Conservation (phyloP, 2,888 invertebrate species). For the Dione juno region DNA sequence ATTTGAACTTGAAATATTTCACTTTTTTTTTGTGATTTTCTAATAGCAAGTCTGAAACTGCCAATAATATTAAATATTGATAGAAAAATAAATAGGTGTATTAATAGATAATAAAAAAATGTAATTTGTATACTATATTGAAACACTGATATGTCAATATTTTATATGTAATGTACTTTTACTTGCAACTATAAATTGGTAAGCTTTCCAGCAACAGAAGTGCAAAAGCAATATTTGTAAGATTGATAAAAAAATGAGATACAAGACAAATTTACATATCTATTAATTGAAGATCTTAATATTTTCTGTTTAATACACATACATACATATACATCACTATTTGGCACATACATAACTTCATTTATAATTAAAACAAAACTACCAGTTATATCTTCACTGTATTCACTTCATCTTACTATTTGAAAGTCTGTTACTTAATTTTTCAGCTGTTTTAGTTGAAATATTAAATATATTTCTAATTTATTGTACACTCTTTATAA, state of each 20-base stretch:
- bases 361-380: constrained; percentile 1
- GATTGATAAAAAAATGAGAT: not conserved
- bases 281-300: not conserved
- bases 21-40: not conserved
- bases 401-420: not conserved
- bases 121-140: constrained; percentile 1
- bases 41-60: not conserved
- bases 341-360: constrained; percentile 39
- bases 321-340: constrained; percentile 23
- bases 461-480: not conserved
- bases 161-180: constrained; percentile 25
- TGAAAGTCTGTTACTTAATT: not conserved
- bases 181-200: constrained; percentile 23
- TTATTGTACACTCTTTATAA: not conserved
- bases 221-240: constrained; percentile 2
- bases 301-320: constrained; percentile 16
- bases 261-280: constrained; percentile 2
- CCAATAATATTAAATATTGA: not conserved
- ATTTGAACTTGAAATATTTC: not conserved
- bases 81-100: not conserved
- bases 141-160: constrained; percentile 38
- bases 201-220: constrained; percentile 8
- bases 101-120: not conserved
- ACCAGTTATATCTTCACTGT: not conserved
- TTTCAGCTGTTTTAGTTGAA: constrained; percentile 1